Conservation (phyloP, 2,888 invertebrate genomes). For the Acronicta psi region DNA sequence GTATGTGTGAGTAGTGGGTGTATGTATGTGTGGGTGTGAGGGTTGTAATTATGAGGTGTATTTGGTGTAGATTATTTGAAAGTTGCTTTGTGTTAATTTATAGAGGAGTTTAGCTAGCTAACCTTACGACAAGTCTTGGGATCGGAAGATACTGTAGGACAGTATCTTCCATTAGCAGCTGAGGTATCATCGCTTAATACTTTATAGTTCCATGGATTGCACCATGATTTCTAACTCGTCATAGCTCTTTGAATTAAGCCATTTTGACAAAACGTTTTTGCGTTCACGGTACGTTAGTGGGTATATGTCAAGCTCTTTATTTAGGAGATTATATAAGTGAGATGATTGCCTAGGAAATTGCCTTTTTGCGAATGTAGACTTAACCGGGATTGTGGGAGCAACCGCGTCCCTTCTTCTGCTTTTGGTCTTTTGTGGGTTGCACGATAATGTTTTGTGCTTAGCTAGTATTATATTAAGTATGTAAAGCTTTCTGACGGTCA, state of each 20-base stretch:
- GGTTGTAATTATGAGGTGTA: too few species aligned
- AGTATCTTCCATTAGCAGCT: too few species aligned
- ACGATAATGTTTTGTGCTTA: constrained; percentile 1
- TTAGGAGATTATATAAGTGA: neutral
- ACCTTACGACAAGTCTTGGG: too few species aligned
- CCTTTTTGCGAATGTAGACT: neutral
- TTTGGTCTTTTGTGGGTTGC: neutral
- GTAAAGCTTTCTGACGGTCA: constrained; percentile 2
- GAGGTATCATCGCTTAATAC: too few species aligned
- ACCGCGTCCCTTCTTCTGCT: neutral
- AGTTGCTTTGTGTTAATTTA: too few species aligned
- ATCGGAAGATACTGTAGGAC: too few species aligned
- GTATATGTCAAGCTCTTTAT: constrained; percentile 1
- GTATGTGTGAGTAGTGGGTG: too few species aligned
- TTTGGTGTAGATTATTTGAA: too few species aligned
- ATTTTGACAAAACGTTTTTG: constrained; percentile 1
- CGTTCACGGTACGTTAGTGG: neutral
- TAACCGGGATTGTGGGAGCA: neutral
- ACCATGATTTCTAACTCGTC: neutral
- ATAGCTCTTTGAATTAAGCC: constrained; percentile 1
- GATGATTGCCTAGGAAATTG: neutral
- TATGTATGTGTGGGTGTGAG: too few species aligned
- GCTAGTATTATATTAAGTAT: constrained; percentile 3
- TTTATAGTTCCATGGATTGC: too few species aligned
- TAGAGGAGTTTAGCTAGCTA: too few species aligned